phyloP scores from a whole-genome alignment of 2,113 vertebrate species.

The Laterallus jamaicensis region DNA sequence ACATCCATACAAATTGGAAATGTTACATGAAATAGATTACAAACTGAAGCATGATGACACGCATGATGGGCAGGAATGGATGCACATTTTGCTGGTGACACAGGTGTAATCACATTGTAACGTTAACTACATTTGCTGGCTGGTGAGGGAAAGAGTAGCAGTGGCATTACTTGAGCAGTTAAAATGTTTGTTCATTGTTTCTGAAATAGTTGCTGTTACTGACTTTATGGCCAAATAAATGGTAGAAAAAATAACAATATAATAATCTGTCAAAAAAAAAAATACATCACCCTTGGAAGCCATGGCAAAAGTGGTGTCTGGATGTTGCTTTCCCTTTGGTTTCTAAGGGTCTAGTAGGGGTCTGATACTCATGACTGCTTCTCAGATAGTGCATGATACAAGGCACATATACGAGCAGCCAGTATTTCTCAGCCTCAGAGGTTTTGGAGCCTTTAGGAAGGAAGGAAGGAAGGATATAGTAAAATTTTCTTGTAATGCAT shows the following conservation, averaged over 20 bases:
- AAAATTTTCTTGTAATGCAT: background rate
- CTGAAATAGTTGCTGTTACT: background rate
- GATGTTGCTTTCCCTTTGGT: background rate
- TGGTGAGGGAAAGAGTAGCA: background rate
- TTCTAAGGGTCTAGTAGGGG: background rate
- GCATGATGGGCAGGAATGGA: background rate
- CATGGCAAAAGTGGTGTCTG: background rate
- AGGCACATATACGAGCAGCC: background rate
- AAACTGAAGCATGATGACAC: background rate
- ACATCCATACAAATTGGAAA: background rate
- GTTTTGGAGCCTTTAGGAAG: background rate
- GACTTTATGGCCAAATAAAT: background rate
- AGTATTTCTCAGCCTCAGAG: background rate
- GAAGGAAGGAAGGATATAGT: background rate
- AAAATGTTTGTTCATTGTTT: background rate
- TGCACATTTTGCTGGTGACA: background rate
- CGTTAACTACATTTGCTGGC: background rate
- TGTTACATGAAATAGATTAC: background rate
- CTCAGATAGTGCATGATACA: background rate
- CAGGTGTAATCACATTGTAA: background rate
- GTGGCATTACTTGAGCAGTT: background rate
- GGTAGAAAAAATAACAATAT: background rate
- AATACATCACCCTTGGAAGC: background rate
- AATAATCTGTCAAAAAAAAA: background rate
- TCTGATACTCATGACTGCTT: background rate